A percentile compares a stretch with the other conserved stretches of the same genome.
phyloP scores from a whole-genome alignment of 2,888 invertebrate genomes.

The Diogma glabrata region DNA sequence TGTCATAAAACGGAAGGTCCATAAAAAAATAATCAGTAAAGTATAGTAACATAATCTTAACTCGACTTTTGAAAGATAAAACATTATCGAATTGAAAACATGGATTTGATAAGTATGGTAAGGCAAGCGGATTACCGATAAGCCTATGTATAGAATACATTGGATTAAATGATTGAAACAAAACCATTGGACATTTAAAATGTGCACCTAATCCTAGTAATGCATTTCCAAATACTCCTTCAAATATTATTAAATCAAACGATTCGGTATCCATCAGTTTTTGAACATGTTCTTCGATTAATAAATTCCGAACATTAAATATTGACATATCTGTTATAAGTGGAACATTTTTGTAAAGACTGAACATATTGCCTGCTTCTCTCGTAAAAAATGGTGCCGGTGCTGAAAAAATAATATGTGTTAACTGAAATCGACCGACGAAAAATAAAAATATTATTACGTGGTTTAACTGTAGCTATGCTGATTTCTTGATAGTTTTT shows the following conservation, averaged over 20 bases:
- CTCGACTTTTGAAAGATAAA: not conserved
- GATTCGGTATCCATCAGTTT: not conserved
- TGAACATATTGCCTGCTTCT: too few relatives aligned
- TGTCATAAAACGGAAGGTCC: too few relatives aligned
- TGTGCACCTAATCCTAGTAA: not conserved
- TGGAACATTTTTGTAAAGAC: too few relatives aligned
- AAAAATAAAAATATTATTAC: too few relatives aligned
- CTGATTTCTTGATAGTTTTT: too few relatives aligned
- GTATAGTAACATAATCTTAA: not conserved
- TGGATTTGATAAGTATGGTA: not conserved
- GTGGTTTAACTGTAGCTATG: too few relatives aligned
- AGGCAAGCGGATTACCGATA: not conserved
- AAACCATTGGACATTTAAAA: not conserved
- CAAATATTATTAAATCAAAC: not conserved
- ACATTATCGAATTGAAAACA: not conserved
- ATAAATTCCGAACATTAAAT: too few relatives aligned
- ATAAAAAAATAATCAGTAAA: not conserved
- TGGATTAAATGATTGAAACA: not conserved
- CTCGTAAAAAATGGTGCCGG: too few relatives aligned
- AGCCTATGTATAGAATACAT: not conserved
- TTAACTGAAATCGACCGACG: too few relatives aligned
- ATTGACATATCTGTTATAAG: too few relatives aligned
- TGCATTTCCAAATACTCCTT: not conserved
- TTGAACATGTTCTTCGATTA: too few relatives aligned
- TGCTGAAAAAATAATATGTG: too few relatives aligned